Evolutionary conservation across 2,113 vertebrate genomes (phyloP).

Genomic region (Rhea americana): DNA sequence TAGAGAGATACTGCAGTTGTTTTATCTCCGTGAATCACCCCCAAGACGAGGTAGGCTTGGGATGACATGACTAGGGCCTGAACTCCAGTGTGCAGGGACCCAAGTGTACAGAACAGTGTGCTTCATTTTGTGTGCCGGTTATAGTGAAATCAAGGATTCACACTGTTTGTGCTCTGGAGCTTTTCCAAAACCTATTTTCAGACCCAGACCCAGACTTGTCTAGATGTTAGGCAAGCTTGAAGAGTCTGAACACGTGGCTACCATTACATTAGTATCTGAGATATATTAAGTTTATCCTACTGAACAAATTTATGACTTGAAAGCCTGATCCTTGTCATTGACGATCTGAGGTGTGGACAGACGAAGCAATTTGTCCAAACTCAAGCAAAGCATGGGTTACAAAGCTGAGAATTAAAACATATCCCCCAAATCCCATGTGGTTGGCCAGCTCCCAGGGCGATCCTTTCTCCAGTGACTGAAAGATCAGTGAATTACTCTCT

Average conservation of each 20-base stretch:
- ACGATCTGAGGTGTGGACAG: constrained; percentile 9
- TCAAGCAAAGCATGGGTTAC: background rate
- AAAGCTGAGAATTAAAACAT: constrained; percentile 17
- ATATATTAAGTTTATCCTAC: constrained; percentile 44
- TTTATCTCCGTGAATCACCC: background rate
- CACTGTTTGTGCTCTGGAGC: background rate
- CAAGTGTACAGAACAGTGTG: background rate
- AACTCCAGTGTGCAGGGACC: background rate
- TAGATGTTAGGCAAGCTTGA: background rate
- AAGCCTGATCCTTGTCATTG: constrained; percentile 32
- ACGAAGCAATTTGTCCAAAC: constrained; percentile 26
- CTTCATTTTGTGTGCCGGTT: background rate
- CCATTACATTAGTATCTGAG: constrained; percentile 20
- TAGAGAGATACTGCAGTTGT: background rate
- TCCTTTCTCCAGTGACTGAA: background rate
- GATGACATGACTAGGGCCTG: background rate
- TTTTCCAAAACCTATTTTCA: constrained; percentile 33
- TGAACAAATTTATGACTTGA: constrained; percentile 55
- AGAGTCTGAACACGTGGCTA: constrained; percentile 22
- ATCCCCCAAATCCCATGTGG: background rate
- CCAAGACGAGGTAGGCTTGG: background rate
- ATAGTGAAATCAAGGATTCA: constrained; percentile 13
- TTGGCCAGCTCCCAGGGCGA: background rate
- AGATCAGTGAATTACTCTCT: constrained; percentile 17
- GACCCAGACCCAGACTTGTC: constrained; percentile 11